Conservation (phyloP, 2,797 vertebrate genomes). For the Chaetophractus vellerosus region DNA sequence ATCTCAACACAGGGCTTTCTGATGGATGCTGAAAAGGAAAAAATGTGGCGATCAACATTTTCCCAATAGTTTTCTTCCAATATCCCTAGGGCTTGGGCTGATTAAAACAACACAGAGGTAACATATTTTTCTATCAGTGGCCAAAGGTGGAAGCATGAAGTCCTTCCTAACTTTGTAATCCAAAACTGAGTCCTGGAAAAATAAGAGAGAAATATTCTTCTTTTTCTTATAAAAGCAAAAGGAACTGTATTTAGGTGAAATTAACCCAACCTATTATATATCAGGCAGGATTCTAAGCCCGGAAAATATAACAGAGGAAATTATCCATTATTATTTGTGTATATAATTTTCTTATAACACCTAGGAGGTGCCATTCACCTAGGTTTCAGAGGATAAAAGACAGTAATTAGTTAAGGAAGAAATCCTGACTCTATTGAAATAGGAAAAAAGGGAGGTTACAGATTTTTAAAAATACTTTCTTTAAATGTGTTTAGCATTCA, state of each 20-base stretch:
- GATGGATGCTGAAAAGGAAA: neutral
- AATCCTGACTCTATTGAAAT: slow-evolving; percentile 43
- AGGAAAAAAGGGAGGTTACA: neutral
- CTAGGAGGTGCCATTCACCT: neutral
- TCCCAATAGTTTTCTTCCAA: slow-evolving; percentile 43
- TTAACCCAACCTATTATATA: slow-evolving; percentile 46
- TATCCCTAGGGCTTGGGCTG: neutral
- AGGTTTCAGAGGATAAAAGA: slow-evolving; percentile 49
- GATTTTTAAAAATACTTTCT: slow-evolving; percentile 52
- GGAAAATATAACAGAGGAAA: slow-evolving; percentile 59
- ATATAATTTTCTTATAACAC: slow-evolving; percentile 63
- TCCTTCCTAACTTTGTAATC: slow-evolving; percentile 30
- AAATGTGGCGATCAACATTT: slow-evolving; percentile 17
- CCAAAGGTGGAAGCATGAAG: slow-evolving; percentile 48
- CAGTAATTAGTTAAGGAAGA: slow-evolving; percentile 56
- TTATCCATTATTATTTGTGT: slow-evolving; percentile 53
- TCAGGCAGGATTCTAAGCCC: slow-evolving; percentile 24
- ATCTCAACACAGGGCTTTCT: too few species aligned
- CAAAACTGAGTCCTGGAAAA: neutral
- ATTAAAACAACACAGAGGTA: slow-evolving; percentile 51
- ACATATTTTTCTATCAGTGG: slow-evolving; percentile 31
- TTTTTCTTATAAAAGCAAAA: slow-evolving; percentile 31
- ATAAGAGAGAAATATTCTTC: neutral
- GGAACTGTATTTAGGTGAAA: slow-evolving; percentile 48
- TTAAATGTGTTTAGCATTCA: slow-evolving; percentile 13